Evolutionary conservation across 2,888 invertebrate species (phyloP).

Genomic region (Aphidoletes aphidimyza): DNA sequence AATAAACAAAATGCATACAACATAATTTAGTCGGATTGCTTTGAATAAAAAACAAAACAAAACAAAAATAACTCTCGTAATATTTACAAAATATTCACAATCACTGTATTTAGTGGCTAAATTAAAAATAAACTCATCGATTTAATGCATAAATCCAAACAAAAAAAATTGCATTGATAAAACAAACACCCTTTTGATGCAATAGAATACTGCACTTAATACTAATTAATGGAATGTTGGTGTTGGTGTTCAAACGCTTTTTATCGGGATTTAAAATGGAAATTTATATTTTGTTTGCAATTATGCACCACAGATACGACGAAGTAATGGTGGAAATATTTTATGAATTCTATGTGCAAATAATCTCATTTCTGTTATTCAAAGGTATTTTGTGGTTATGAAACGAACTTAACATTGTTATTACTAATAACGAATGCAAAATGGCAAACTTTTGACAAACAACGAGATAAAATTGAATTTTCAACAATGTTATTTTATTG

Average conservation of each 20-base stretch:
- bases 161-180: neutral
- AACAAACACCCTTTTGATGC: neutral
- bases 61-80: neutral
- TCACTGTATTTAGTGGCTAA: neutral
- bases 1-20: neutral
- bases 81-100: neutral
- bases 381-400: neutral
- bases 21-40: neutral
- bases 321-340: neutral
- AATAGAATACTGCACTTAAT: neutral
- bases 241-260: no score
- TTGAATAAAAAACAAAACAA: neutral
- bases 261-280: no score
- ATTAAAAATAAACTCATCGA: neutral
- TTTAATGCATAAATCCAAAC: neutral
- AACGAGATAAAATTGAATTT: neutral
- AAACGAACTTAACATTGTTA: constrained; percentile 13
- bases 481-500: neutral
- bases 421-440: neutral
- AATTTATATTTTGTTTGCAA: no score
- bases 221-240: no score
- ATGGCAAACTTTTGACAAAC: constrained; percentile 1
- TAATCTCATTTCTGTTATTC: neutral
- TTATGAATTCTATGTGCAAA: neutral
- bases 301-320: neutral